phyloP scores from a whole-genome alignment of 1,140 invertebrate genomes.

The Maniola jurtina region DNA sequence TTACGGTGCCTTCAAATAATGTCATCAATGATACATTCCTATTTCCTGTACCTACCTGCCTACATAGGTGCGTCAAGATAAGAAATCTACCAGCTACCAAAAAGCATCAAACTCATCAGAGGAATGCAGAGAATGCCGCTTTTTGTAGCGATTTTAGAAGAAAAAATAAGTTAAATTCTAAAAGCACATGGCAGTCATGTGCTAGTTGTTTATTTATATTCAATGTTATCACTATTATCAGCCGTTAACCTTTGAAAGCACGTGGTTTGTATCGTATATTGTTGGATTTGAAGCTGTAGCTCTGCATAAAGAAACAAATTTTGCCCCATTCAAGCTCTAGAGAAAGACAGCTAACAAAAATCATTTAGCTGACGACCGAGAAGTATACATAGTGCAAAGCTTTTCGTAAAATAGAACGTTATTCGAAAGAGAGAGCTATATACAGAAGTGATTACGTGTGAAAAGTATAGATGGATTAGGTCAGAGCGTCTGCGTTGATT shows the following conservation, averaged over 20 bases:
- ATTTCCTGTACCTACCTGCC: neutral
- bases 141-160: neutral
- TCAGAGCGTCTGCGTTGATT: slow-evolving; percentile 73
- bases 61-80: neutral
- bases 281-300: slow-evolving; percentile 77
- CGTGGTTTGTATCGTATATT: slow-evolving; percentile 74
- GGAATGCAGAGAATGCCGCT: neutral
- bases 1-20: neutral
- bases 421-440: slow-evolving; percentile 59
- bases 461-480: slow-evolving; percentile 57
- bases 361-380: slow-evolving; percentile 75
- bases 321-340: slow-evolving; percentile 76
- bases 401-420: slow-evolving; percentile 78
- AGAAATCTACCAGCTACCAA: neutral
- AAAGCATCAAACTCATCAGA: no score
- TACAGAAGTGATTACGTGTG: slow-evolving; percentile 37
- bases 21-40: neutral
- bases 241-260: slow-evolving; percentile 70
- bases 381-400: slow-evolving; percentile 78
- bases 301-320: slow-evolving; percentile 73
- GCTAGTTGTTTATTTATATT: slow-evolving; percentile 68
- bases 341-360: slow-evolving; percentile 77
- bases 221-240: slow-evolving; percentile 71
- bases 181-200: slow-evolving; percentile 31
- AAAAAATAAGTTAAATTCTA: slow-evolving; percentile 19